Base-by-base conservation (phyloP, 2,113 vertebrate genomes). In the Chrysochloris asiatica region DNA sequence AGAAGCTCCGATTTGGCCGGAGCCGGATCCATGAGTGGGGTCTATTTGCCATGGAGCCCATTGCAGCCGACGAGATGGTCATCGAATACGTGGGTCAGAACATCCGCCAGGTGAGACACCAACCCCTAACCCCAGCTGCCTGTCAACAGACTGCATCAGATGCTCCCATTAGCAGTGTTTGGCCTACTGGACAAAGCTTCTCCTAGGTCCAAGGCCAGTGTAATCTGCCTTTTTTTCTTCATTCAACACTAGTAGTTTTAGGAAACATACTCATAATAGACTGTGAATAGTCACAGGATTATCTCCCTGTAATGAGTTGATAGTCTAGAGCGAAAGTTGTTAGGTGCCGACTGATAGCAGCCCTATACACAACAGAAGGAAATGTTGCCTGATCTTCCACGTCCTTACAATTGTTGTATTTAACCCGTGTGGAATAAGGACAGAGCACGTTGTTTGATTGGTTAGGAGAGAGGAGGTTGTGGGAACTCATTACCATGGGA, bases 1-100 rank as follows among this genome's bases (percentile, higher is more conserved):
- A 99, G 98, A 99, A 98, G 88, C 98, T 99, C 0, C 97, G 99
- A 2, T 99, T 99, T 10, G 99, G 99, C 11, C 98, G 99, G 93
- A 99, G 99, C 75, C 98, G 99, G 24, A 99, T 99, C 96, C 99
- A 99, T 0, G 99, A 99, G 95, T 99, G 99, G 99, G 99, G 99
- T 1, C 97, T 99, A 75, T 99, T 99, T 36, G 99, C 99, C 95
- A 99, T 99, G 99, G 99, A 99, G 95, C 98, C 99, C 76, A 99
- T 99, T 0, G 99, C 99, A 0, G 99, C 99, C 0, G 99, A 99
- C 0, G 99, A 99, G 97, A 99, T 99, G 99, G 99, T 99, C 97
- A 99, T 99, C 3, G 99, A 99, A 93, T 99, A 99, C 0, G 99
- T 99, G 97, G 99, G 99, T 72, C 99, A 99, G 95, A 99, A 98